phyloP scores from a whole-genome alignment of 2,797 vertebrate species.

The Mus caroli region DNA sequence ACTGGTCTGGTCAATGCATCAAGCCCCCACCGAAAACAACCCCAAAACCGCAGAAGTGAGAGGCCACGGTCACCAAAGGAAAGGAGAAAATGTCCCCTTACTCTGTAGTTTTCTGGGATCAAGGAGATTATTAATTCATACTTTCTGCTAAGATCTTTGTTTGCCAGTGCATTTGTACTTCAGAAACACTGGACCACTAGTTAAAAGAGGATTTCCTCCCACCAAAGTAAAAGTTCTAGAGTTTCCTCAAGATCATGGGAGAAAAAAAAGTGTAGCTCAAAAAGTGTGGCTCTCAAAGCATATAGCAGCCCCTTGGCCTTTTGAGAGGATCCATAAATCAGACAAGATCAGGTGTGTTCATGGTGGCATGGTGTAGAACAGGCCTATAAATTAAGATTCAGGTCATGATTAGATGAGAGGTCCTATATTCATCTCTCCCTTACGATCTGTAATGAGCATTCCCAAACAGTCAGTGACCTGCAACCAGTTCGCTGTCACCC shows the following conservation, averaged over 20 bases:
- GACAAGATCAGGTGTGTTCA: neutral
- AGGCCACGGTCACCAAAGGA: neutral
- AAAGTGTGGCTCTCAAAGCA: neutral
- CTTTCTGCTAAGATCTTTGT: neutral
- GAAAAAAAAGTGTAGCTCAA: neutral
- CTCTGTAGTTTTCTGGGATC: neutral
- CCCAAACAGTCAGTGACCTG: neutral
- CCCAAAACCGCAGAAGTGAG: neutral
- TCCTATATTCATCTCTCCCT: neutral
- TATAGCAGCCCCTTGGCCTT: neutral
- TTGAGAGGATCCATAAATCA: no score
- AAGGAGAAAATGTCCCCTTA: neutral
- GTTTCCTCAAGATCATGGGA: slow-evolving; percentile 2
- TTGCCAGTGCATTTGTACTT: neutral
- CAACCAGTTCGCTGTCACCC: accelerated
- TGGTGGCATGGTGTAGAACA: neutral
- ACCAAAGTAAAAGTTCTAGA: neutral
- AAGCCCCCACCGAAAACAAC: neutral
- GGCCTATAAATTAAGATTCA: neutral
- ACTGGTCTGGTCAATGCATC: neutral
- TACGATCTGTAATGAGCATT: neutral
- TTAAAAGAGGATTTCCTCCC: neutral
- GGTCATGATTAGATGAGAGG: neutral
- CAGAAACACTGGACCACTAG: neutral
- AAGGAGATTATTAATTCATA: neutral